phyloP scores from a whole-genome alignment of 23 tunicate genomes.

The Oikopleura vanhoeffeni region DNA sequence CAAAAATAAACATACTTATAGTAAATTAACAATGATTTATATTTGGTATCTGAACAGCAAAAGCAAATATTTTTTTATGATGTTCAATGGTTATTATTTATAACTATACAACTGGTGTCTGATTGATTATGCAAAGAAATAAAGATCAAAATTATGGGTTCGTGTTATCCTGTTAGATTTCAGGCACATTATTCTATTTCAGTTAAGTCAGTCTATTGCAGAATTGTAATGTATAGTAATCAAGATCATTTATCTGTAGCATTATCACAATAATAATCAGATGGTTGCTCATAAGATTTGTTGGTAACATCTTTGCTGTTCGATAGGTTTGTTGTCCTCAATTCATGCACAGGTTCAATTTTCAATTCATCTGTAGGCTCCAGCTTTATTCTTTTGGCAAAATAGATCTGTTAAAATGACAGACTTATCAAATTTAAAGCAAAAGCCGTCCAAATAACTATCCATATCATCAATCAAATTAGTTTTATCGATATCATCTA shows the following conservation, averaged over 20 bases:
- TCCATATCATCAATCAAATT: neutral
- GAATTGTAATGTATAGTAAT: neutral
- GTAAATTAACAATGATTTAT: too few relatives aligned
- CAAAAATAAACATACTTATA: too few relatives aligned
- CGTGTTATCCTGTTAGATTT: too few relatives aligned
- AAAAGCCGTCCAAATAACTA: neutral
- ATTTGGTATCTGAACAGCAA: too few relatives aligned
- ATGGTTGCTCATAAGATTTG: neutral
- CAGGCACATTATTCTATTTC: too few relatives aligned
- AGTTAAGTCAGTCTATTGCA: too few relatives aligned
- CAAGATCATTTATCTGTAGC: neutral
- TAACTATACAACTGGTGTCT: too few relatives aligned
- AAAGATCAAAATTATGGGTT: too few relatives aligned
- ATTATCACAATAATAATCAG: neutral
- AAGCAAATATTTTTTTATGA: too few relatives aligned
- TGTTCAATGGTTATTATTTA: neutral
- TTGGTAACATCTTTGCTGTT: neutral
- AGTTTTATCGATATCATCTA: neutral
- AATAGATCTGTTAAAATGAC: too few relatives aligned
- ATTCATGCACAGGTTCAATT: neutral
- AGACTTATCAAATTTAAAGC: neutral
- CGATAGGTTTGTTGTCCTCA: neutral
- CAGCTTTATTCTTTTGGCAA: too few relatives aligned
- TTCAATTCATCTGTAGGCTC: neutral
- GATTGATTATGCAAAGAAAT: too few relatives aligned